These are phyloP conservation scores for Drosophila trichaetosa DNA, from an alignment of 2,888 invertebrate genomes.

Conservation along the genomic window DNA sequence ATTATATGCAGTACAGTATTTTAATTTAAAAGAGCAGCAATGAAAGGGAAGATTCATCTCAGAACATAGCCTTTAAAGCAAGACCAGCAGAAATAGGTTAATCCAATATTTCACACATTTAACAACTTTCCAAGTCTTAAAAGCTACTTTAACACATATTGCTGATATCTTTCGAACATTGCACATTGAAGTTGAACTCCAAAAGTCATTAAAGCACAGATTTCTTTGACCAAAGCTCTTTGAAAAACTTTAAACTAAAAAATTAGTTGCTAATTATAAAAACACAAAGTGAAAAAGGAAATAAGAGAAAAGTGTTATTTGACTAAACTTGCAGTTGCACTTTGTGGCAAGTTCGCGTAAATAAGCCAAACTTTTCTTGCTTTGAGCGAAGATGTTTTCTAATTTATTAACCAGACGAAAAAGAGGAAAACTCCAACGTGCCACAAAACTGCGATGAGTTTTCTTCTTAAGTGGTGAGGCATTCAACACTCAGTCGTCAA, in stretches of 20 bases:
- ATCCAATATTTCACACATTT: neutral
- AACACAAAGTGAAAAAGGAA: conserved; percentile 18
- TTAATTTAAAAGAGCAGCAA: neutral
- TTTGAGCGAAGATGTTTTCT: conserved; percentile 43
- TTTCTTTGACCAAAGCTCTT: conserved; percentile 40
- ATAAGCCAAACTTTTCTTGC: conserved; percentile 39
- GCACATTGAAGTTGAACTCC: neutral
- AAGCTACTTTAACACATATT: neutral
- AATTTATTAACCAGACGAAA: conserved; percentile 25
- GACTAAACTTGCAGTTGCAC: conserved; percentile 45
- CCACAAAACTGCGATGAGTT: conserved; percentile 36
- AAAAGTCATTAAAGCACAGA: conserved; percentile 67
- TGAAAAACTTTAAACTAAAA: conserved; percentile 55
- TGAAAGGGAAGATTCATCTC: neutral
- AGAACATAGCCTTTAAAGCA: neutral
- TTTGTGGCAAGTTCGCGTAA: conserved; percentile 23
- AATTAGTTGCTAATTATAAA: conserved; percentile 62
- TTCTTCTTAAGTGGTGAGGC: conserved; percentile 20
- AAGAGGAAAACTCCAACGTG: conserved; percentile 6
- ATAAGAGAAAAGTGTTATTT: conserved; percentile 17
- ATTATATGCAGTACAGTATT: neutral
- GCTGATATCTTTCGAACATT: conserved; percentile 1
- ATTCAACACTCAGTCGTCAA: conserved; percentile 39
- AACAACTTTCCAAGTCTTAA: neutral
- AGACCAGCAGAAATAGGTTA: neutral